Percentiles rank a stretch among this genome's conserved stretches.
Conservation (phyloP, 2,113 vertebrate genomes). For the Centrocercus urophasianus region DNA sequence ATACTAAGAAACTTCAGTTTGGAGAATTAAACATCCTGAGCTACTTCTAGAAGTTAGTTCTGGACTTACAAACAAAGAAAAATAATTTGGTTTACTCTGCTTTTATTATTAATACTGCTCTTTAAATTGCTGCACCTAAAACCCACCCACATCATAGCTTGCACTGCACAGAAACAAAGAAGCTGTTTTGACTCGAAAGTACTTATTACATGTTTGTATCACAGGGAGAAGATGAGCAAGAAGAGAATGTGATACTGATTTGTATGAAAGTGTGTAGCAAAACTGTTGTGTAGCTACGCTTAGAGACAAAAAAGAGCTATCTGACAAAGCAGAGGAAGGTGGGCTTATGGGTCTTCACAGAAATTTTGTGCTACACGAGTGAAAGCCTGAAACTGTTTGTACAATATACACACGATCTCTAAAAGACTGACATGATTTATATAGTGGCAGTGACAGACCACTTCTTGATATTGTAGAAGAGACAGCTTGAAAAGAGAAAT, state of each 20-base stretch:
- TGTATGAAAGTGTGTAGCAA: neutral
- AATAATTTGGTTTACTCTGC: neutral
- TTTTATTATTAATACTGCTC: neutral
- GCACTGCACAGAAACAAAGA: neutral
- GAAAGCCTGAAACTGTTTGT: neutral
- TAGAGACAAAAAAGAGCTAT: neutral
- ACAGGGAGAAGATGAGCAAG: neutral
- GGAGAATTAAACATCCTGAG: slow-evolving; percentile 11
- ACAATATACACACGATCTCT: neutral
- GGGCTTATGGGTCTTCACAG: neutral
- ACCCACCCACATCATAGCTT: neutral
- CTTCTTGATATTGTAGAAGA: neutral
- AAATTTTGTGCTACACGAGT: neutral
- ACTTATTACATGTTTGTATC: neutral
- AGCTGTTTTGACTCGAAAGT: neutral
- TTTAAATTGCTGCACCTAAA: neutral
- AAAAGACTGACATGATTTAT: neutral
- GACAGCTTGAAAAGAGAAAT: slow-evolving; percentile 9
- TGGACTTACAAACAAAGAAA: neutral
- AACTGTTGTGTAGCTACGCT: neutral
- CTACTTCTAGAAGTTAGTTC: neutral
- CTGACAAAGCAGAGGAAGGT: slow-evolving; percentile 6
- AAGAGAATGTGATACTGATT: neutral
- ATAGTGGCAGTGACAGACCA: neutral
- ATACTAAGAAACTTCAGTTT: neutral